Base-by-base conservation (phyloP, 1,140 invertebrate species). In the Microplitis mediator region DNA sequence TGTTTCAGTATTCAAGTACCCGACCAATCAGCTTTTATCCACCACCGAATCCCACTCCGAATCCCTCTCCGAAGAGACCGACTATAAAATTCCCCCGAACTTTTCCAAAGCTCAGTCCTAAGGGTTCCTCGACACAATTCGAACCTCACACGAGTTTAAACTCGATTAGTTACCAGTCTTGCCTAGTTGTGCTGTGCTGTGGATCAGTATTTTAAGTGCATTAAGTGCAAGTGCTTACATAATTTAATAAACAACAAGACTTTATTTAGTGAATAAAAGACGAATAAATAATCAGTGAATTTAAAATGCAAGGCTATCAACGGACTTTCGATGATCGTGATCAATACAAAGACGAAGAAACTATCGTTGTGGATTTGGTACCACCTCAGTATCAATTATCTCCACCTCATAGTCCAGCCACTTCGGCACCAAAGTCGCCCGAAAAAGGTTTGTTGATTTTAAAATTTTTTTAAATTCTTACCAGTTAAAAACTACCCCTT, bases 291-390 rank as follows among this genome's bases (percentile, higher is more conserved):
- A 61, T 45, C 13, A 5, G 35, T 6, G 35, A 23, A 70, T 58
- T 64, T 34, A 75, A 71, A 6, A 83, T 82, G 82, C 80, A 80
- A 13, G 77, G 79, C 1, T 83, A 77, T 63, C 80, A 80, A 2
- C 75, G 79, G 34, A 80, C 63, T 5, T 81, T 77, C 13, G 80
- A 82, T 0, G 77, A 81, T 4, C 78, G 77, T 4, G 66, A 74
- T 6, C 75, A 70, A 9, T 6, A 61, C 9, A 16, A 58, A 9
- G 36, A 83, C 0, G 79, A 84, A 0, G 82, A 85, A 4, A 80
- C 80, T 0, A 79, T 81, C 6, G 80, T 85, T 0, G 82, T 84
- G 0, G 82, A 85, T 31, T 31, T 84, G 2, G 79, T 82, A 1
- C 79, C 80, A 1, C 74, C 81, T 0, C 81, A 79, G 9, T 84